A percentile compares a stretch with the other conserved stretches of the same genome.
phyloP scores from a whole-genome alignment of 2,113 vertebrate species.

The Ammodytes marinus region DNA sequence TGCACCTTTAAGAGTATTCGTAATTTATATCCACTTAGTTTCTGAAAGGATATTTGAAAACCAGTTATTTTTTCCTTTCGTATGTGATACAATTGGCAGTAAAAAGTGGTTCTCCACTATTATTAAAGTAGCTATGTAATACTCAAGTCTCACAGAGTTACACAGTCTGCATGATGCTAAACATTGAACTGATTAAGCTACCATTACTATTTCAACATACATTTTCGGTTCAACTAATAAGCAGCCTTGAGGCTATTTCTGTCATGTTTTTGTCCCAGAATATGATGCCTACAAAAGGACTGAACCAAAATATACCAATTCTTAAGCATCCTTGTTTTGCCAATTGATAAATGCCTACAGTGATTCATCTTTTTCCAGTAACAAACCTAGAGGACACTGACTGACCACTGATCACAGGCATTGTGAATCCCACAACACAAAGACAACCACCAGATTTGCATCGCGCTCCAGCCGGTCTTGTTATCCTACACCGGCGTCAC shows the following conservation, averaged over 20 bases:
- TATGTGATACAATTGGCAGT: background rate
- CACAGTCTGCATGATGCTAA: background rate
- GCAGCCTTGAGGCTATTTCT: background rate
- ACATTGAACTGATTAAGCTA: background rate
- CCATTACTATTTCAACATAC: background rate
- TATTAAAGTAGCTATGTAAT: background rate
- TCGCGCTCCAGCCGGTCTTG: conserved; percentile 44
- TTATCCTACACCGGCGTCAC: conserved; percentile 44
- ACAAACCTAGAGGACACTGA: conserved; percentile 6
- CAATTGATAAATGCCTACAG: background rate
- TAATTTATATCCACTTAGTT: background rate
- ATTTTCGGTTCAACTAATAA: background rate
- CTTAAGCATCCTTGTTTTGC: background rate
- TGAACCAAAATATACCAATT: background rate
- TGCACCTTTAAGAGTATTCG: background rate
- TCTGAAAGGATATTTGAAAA: background rate
- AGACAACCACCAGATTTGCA: conserved; percentile 69
- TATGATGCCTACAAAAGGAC: background rate
- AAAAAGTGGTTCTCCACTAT: background rate
- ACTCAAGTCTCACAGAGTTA: background rate
- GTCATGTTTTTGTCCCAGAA: background rate
- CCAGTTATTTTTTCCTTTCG: background rate
- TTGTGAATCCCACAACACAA: conserved; percentile 33
- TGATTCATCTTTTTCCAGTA: background rate
- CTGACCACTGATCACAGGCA: background rate